phyloP scores from a whole-genome alignment of 2,888 invertebrate species.

The Orthonychiurus folsomi region DNA sequence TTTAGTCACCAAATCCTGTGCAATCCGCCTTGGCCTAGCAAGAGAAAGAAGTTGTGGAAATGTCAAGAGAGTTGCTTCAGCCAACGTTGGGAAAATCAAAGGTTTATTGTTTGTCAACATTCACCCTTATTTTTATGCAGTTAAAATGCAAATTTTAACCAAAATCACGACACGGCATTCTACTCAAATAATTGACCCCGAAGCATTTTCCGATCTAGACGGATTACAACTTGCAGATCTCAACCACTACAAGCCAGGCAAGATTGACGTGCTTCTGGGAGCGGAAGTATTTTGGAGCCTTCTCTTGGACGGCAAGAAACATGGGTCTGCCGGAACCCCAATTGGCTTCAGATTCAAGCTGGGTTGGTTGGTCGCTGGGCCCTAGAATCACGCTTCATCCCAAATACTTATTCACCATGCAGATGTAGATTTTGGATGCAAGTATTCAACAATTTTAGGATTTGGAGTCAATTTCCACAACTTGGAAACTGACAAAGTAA shows the following conservation, averaged over 20 bases:
- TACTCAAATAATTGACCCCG: background rate
- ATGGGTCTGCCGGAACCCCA: conserved; percentile 10
- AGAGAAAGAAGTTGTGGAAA: background rate
- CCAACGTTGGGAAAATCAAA: background rate
- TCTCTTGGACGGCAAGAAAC: conserved; percentile 8
- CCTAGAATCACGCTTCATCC: background rate
- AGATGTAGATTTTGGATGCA: too few relatives aligned
- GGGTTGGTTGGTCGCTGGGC: conserved; percentile 21
- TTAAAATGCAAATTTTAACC: background rate
- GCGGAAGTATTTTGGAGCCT: conserved; percentile 18
- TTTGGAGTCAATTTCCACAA: conserved; percentile 10
- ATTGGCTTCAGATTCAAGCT: conserved; percentile 14
- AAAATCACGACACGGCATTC: background rate
- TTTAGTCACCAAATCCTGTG: conserved; percentile 3
- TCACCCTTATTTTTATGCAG: background rate
- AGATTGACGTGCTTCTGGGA: conserved; percentile 20
- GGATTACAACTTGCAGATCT: conserved; percentile 22
- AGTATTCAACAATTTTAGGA: conserved; percentile 21
- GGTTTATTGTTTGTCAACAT: background rate
- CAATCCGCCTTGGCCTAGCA: background rate
- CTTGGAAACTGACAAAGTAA: background rate
- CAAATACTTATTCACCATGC: background rate
- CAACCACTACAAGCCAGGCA: conserved; percentile 6
- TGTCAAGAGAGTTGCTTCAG: background rate
- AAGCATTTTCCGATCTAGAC: conserved; percentile 12